Evolutionary conservation across 2,797 vertebrate species (phyloP), one percentile per base, ranked within the genome.

Genomic region (Scarus forsteni): DNA sequence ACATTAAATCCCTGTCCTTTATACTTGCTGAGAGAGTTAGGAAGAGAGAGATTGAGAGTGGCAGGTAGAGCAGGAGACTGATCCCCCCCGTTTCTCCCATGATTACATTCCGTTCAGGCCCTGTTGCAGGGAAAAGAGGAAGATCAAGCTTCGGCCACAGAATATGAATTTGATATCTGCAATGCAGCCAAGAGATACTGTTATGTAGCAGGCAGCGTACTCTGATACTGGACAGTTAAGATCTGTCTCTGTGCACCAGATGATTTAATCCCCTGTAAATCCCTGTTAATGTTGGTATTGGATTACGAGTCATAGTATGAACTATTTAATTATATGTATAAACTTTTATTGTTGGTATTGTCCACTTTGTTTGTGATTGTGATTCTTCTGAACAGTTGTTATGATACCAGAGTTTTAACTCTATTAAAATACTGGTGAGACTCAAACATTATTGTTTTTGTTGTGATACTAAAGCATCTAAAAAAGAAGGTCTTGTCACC

Each of bases 141-240:
- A 85, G 84, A 85, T 88, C 84, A 83, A 86, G 87, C 79, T 83
- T 82, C 81, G 45, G 85, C 80, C 85, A 77, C 89, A 86, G 92
- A 92, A 93, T 93, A 91, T 93, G 88, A 93, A 93, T 92, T 90
- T 90, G 70, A 77, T 84, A 89, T 93, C 92, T 92, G 92, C 91
- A 93, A 88, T 93, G 92, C 92, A 92, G 91, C 88, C 88, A 61
- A 76, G 67, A 83, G 77, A 81, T 64, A 58, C 68, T 60, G 77
- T 75, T 60, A 65, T 85, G 68, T 79, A 83, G 72, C 64, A 80
- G 60, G 38, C 52, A 49, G 62, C 27, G 42, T 49, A 56, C 53
- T 15, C 71, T 63, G 35, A 63, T 51, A 43, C 48, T 60, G 58
- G 73, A 74, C 58, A 53, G 54, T 51, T 60, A 59, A 56, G 60